Conservation (phyloP, 2,888 invertebrate species). For the Bimastos eiseni region DNA sequence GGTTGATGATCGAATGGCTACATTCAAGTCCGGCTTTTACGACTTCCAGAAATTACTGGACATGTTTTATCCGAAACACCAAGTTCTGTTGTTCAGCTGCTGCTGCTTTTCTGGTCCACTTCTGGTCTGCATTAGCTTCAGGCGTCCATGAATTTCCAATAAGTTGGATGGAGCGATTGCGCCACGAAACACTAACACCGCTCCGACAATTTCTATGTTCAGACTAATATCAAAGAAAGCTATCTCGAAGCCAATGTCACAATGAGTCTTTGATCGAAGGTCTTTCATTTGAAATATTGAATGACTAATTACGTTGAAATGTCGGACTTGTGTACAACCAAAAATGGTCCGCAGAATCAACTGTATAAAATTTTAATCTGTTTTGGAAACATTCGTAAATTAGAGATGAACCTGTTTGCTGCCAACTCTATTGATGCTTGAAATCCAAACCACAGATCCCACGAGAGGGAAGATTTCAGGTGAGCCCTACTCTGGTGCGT, state of each 20-base stretch:
- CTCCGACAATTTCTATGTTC: background rate
- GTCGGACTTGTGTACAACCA: too few species aligned
- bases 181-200: background rate
- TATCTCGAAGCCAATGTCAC: background rate
- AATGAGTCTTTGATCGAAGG: background rate
- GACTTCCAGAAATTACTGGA: background rate
- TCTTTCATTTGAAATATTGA: conserved; percentile 6
- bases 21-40: background rate
- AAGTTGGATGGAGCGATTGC: background rate
- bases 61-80: background rate
- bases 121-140: background rate
- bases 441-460: too few species aligned
- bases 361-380: too few species aligned
- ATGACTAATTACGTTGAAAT: background rate
- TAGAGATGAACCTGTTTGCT: too few species aligned
- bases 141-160: background rate
- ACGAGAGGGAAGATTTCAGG: too few species aligned
- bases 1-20: background rate
- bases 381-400: too few species aligned
- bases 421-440: too few species aligned
- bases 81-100: background rate
- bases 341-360: too few species aligned
- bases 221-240: background rate
- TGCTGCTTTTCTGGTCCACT: background rate
- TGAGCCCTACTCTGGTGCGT: too few species aligned